phyloP scores from a whole-genome alignment of 1,140 invertebrate genomes.

The Cyclargus thomasi region DNA sequence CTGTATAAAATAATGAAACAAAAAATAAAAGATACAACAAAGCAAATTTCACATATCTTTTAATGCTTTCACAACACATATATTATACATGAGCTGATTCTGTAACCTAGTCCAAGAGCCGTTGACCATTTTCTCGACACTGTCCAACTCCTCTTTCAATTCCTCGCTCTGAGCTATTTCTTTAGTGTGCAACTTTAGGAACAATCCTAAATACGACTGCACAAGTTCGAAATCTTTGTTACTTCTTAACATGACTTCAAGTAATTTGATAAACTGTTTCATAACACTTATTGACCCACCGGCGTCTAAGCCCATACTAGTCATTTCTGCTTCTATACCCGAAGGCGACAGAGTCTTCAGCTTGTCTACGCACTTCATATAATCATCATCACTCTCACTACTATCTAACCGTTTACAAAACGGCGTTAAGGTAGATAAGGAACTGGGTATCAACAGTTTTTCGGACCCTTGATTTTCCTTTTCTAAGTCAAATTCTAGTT shows the following conservation, averaged over 20 bases:
- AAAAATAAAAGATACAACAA: conserved; percentile 9
- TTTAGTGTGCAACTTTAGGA: conserved; percentile 89
- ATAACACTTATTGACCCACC: conserved; percentile 83
- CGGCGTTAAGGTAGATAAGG: conserved; percentile 78
- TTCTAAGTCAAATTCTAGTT: conserved; percentile 87
- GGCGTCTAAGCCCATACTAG: conserved; percentile 83
- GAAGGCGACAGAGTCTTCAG: conserved; percentile 91
- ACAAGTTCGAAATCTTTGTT: conserved; percentile 94
- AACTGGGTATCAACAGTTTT: conserved; percentile 75
- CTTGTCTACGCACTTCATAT: conserved; percentile 78
- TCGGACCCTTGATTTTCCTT: conserved; percentile 61
- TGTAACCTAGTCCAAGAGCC: conserved; percentile 82
- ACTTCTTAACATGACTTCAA: conserved; percentile 82
- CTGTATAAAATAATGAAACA: no score
- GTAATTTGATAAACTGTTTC: conserved; percentile 86
- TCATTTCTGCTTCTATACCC: conserved; percentile 92
- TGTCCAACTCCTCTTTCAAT: conserved; percentile 76
- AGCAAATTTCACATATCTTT: conserved; percentile 78
- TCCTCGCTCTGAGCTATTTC: conserved; percentile 76
- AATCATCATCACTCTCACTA: conserved; percentile 66
- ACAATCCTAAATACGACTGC: conserved; percentile 93
- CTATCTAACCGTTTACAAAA: conserved; percentile 80
- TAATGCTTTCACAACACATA: conserved; percentile 85
- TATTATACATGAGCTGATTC: conserved; percentile 83
- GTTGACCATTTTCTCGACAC: conserved; percentile 77